phyloP scores from a whole-genome alignment of 2,797 vertebrate species.

The Molossus alvarezi region DNA sequence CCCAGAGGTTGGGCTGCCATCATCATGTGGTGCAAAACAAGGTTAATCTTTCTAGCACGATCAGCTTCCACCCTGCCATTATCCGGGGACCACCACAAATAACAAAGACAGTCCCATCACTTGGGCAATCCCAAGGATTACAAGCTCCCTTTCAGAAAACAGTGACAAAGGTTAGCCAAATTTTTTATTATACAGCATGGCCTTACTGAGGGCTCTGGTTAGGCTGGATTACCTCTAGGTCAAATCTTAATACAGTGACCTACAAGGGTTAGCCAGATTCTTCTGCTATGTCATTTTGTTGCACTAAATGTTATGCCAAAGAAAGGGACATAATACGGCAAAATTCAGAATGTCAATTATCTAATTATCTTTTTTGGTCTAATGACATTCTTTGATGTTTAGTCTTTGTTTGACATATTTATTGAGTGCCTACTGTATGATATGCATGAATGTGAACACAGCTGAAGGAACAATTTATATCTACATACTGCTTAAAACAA shows the following conservation, averaged over 20 bases:
- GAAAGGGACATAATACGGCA: not conserved
- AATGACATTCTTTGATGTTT: not conserved
- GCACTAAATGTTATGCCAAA: not conserved
- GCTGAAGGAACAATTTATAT: not conserved
- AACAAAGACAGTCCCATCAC: not conserved
- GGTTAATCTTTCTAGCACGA: not conserved
- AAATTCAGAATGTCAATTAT: not conserved
- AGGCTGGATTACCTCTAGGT: not conserved
- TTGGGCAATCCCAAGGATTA: not conserved
- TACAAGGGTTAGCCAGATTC: not conserved
- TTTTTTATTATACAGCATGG: not conserved
- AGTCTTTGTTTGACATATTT: not conserved
- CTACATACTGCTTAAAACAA: not conserved
- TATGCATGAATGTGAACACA: not conserved
- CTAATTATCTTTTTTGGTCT: not conserved
- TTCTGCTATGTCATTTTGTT: not conserved
- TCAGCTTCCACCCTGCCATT: not conserved
- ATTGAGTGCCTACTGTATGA: not conserved
- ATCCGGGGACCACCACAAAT: not conserved
- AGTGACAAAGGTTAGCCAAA: not conserved
- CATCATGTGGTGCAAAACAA: not conserved
- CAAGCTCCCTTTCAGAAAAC: not conserved
- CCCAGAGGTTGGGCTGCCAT: not conserved
- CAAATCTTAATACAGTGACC: not conserved
- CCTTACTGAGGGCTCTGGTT: not conserved